Base-by-base conservation (phyloP, 2,888 invertebrate genomes). In the Psylliodes chrysocephalus region DNA sequence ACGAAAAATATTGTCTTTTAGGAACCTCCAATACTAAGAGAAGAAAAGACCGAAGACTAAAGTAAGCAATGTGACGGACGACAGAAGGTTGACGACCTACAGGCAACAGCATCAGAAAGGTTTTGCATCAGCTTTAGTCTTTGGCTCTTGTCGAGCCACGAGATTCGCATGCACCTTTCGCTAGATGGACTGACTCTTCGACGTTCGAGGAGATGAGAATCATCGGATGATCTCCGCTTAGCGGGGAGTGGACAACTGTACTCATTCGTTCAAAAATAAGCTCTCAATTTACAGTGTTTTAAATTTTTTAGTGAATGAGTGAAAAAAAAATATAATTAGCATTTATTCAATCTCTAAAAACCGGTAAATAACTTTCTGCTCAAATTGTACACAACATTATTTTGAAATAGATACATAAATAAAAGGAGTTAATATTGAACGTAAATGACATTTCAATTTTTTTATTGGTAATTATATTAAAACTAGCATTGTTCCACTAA, bases 51-150 rank as follows among this genome's bases (percentile, higher is more conserved):
- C 44, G 35, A 55, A 15, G 30, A 28, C 30, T 28, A 55, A 55
- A 55, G 18, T 55, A 55, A 55, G 55, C 55, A 55, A 46, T n/a
- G 44, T 18, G 35, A 35, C 14, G 30, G 14, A 33, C 46, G 44
- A 46, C 56, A 19, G 44, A 56, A 56, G 56, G 56, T 56, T 56
- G 56, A 56, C 56, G 56, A 56, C 56, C 56, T 44, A 17, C 28
- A 28, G 30, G 49, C 49, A 49, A 49, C 30, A 49, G 49, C 47
- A 28, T 14, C 49, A 49, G 49, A n/a, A 22, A 46, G 19, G 22
- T 46, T 46, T 46, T 12, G 49, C 49, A 49, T 49, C 49, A 49
- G 49, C 49, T 25, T 49, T 49, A 49, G 28, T 28, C 49, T 49
- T 49, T 30, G 30, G 46, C 22, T 46, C 28, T 49, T 49, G 49